These are phyloP conservation scores for Celastrina argiolus DNA, from an alignment of 2,888 invertebrate species.

Conservation along the genomic window DNA sequence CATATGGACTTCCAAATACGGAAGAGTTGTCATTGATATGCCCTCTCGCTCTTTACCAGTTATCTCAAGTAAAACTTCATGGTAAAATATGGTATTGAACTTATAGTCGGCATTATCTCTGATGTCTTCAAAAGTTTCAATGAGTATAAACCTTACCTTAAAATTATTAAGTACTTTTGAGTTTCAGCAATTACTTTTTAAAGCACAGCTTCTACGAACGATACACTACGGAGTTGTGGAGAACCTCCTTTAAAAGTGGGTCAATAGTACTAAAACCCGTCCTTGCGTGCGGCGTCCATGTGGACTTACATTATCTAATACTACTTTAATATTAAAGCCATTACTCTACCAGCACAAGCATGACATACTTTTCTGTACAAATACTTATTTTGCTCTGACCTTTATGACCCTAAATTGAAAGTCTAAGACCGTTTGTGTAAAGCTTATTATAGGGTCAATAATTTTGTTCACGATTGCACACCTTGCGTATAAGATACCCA, in stretches of 20 bases:
- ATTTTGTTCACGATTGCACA: too few species aligned
- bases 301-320: neutral
- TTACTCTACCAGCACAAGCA: neutral
- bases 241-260: neutral
- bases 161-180: too few species aligned
- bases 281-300: neutral
- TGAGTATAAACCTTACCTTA: neutral
- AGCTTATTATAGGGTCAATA: too few species aligned
- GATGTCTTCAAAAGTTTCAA: neutral
- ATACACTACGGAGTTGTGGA: neutral
- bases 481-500: too few species aligned
- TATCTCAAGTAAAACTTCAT: neutral
- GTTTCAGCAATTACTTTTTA: too few species aligned
- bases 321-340: neutral
- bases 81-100: neutral
- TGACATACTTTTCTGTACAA: neutral
- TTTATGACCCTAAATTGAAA: neutral
- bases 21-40: neutral
- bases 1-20: slow-evolving; percentile 12
- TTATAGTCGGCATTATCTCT: neutral
- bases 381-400: neutral
- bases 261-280: neutral
- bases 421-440: too few species aligned
- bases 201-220: too few species aligned
- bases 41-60: neutral